These are phyloP conservation scores for Leptinotarsa tumamoca DNA, from an alignment of 2,888 invertebrate species.

Conservation along the genomic window DNA sequence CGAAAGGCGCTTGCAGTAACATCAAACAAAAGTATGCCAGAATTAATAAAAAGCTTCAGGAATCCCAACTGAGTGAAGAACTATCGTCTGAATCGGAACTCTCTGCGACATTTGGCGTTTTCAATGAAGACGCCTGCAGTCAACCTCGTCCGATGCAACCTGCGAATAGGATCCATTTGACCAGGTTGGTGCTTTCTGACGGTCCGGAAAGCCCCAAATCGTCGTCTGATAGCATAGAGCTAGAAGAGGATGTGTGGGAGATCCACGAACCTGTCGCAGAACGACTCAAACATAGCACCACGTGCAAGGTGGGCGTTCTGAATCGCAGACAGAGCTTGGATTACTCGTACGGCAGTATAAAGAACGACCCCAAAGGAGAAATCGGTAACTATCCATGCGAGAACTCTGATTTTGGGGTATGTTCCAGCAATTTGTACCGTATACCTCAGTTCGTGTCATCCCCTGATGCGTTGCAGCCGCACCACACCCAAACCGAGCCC, in stretches of 20 bases:
- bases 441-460: constrained; percentile 57
- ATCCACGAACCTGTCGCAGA: constrained; percentile 57
- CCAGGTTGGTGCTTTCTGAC: constrained; percentile 61
- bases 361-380: constrained; percentile 48
- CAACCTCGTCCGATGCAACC: constrained; percentile 20
- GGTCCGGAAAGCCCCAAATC: constrained; percentile 62
- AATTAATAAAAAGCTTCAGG: constrained; percentile 50
- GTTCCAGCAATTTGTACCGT: constrained; percentile 53
- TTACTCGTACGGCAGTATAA: constrained; percentile 53
- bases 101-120: constrained; percentile 42
- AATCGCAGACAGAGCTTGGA: constrained; percentile 57
- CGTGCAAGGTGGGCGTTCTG: constrained; percentile 59
- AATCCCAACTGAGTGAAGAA: constrained; percentile 34
- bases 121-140: constrained; percentile 40
- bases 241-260: constrained; percentile 59
- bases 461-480: constrained; percentile 41
- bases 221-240: constrained; percentile 53
- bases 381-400: constrained; percentile 31
- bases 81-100: constrained; percentile 34
- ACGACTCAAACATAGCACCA: constrained; percentile 55
- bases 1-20: constrained; percentile 52
- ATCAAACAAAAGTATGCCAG: constrained; percentile 54
- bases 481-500: constrained; percentile 38
- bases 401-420: neutral
- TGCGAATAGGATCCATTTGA: constrained; percentile 57